Conservation (phyloP, 1,140 invertebrate species). For the Atta texana region DNA sequence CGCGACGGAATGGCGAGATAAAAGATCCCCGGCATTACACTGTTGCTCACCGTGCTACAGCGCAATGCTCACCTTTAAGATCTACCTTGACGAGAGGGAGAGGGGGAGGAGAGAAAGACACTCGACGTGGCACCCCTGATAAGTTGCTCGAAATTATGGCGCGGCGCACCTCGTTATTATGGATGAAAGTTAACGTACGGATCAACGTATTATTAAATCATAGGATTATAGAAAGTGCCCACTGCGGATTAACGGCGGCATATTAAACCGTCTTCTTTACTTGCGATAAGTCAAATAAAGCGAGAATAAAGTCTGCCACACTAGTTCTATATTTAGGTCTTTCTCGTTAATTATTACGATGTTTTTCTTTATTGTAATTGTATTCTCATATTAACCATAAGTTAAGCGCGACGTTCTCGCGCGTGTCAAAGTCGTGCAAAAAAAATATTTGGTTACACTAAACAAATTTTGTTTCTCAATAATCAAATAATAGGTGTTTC, state of each 20-base stretch:
- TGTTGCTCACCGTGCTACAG: constrained; percentile 30
- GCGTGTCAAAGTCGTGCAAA: no score
- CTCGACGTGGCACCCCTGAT: not conserved
- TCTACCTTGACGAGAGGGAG: not conserved
- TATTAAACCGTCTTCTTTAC: constrained; percentile 20
- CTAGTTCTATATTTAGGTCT: not conserved
- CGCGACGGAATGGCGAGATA: constrained; percentile 57
- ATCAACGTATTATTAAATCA: constrained; percentile 36
- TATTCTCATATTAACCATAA: not conserved
- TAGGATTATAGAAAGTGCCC: constrained; percentile 20
- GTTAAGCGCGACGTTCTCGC: no score
- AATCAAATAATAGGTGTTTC: not conserved
- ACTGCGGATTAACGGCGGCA: constrained; percentile 4
- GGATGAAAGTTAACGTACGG: not conserved
- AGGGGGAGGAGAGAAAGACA: not conserved
- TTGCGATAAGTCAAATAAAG: not conserved
- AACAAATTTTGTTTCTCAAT: not conserved
- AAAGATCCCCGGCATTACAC: constrained; percentile 65
- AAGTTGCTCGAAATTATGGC: constrained; percentile 31
- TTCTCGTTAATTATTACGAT: not conserved
- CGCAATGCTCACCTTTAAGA: constrained; percentile 63
- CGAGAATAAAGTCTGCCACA: not conserved
- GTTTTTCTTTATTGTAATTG: not conserved
- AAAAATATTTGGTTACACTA: no score
- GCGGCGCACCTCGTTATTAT: constrained; percentile 19